Evolutionary conservation across 2,888 invertebrate species (phyloP).

Genomic region (Orchesellides sinensis): DNA sequence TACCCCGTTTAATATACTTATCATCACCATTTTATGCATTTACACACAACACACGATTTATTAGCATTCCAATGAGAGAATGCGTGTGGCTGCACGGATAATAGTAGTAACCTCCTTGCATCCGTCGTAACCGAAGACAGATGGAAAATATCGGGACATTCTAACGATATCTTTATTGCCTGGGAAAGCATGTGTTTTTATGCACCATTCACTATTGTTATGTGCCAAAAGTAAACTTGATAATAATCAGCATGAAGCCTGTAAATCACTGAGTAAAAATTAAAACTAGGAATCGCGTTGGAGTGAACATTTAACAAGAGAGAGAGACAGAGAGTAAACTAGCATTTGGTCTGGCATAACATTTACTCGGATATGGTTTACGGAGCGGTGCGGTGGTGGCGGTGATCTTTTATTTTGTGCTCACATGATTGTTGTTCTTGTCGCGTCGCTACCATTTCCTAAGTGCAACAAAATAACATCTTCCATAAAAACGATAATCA

Average conservation of each 20-base stretch:
- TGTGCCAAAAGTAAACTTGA: slow-evolving; percentile 61
- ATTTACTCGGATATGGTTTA: slow-evolving; percentile 52
- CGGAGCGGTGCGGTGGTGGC: slow-evolving; percentile 41
- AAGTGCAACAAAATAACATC: not conserved
- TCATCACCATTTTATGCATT: slow-evolving; percentile 53
- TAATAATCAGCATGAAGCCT: slow-evolving; percentile 63
- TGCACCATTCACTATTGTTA: slow-evolving; percentile 4
- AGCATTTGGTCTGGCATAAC: slow-evolving; percentile 52
- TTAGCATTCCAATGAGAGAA: no score
- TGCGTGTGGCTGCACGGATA: no score
- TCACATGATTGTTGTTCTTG: not conserved
- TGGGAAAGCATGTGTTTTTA: slow-evolving; percentile 44
- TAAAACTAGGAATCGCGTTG: slow-evolving; percentile 26
- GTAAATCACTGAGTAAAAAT: slow-evolving; percentile 52
- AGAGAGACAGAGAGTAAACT: slow-evolving; percentile 16
- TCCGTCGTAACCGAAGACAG: slow-evolving; percentile 34
- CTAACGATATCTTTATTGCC: slow-evolving; percentile 60
- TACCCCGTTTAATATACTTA: slow-evolving; percentile 61
- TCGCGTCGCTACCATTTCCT: not conserved
- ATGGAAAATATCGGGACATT: slow-evolving; percentile 45
- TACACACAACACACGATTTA: slow-evolving; percentile 47
- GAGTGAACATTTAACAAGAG: not conserved
- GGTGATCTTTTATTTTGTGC: slow-evolving; percentile 21
- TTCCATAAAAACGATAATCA: not conserved
- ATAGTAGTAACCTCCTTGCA: no score